Base-by-base conservation (phyloP, 2,888 invertebrate species). In the Slavum lentiscoides region DNA sequence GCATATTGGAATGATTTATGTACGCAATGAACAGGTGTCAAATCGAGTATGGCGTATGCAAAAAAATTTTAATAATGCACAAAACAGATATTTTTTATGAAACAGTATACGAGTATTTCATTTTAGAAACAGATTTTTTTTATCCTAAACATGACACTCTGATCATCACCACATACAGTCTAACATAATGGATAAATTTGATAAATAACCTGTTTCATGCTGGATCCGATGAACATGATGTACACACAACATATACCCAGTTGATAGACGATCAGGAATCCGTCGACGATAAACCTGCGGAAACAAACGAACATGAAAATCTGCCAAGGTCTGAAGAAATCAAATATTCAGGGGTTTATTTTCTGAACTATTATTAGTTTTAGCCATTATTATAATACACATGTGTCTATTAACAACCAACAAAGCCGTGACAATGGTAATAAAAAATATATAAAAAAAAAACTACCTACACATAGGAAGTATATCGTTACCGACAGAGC, bases 211-310 rank as follows among this genome's bases (percentile, higher is more conserved):
- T 90, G 86, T 82, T 90, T 89, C 39, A 93, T 85, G 86, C 91
- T 93, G 82, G 90, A 89, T 0, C 92, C 91, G 70, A 94, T 91
- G 86, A 94, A 94, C 30, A 94, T 91, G 82, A 93, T 90, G 87
- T 95, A 96, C 30, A 95, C 93, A 85, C 93, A 93, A 86, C 96
- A 96, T 84, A 95, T 93, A 81, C 96, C 96, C 83, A 95, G 88
- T 87, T 96, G 96, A 86, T 95, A 95, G 58, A 93, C 89, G 84
- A 94, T 90, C 83, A 92, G 88, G 86, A 92, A 92, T 70, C 90
- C 87, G 86, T 92, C 91, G 62, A 92, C 91, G 69, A 91, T 85
- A 59, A 86, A 84, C 84, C 90, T 90, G 86, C 82, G 88, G 88
- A 84, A 84, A 83, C 55, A 73, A 80, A 58, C 23, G 6, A 7